Conservation (phyloP, 2,113 vertebrate species). For the Gallinago jamesoni region DNA sequence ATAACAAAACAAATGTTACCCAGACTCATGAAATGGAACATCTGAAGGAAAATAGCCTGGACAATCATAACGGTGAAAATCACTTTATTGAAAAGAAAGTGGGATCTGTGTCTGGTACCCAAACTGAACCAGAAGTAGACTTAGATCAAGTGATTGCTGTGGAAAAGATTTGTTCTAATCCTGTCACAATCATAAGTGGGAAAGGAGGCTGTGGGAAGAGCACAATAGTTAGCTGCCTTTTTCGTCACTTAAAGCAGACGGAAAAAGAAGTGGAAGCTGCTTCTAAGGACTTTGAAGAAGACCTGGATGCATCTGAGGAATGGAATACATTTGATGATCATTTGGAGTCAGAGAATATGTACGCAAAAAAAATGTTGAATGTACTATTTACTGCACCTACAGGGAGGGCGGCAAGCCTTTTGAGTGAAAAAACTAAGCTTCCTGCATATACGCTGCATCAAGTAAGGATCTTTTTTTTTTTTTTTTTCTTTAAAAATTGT, state of each 20-base stretch:
- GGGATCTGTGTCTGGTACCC: not conserved
- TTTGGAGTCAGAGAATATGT: not conserved
- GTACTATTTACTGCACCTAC: constrained; percentile 85
- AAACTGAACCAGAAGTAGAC: constrained; percentile 56
- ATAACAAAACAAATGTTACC: not conserved
- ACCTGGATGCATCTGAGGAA: constrained; percentile 64
- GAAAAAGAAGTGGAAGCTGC: constrained; percentile 71
- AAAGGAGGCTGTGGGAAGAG: constrained; percentile 89
- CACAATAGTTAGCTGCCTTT: constrained; percentile 80
- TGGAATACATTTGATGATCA: constrained; percentile 55
- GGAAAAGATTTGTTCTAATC: constrained; percentile 80
- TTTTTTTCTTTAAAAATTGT: not conserved
- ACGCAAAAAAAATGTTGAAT: constrained; percentile 12
- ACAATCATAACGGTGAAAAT: not conserved
- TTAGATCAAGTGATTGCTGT: constrained; percentile 77
- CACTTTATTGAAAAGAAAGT: not conserved
- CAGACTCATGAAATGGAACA: not conserved
- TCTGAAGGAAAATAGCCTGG: not conserved
- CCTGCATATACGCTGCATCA: constrained; percentile 83
- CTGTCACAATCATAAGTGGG: constrained; percentile 85
- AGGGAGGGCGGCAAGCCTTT: constrained; percentile 79
- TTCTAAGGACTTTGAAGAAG: constrained; percentile 76
- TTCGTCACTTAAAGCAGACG: constrained; percentile 64
- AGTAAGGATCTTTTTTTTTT: constrained; percentile 62
- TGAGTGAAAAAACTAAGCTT: constrained; percentile 77